Percentiles rank a stretch among this genome's conserved stretches.
These are phyloP conservation scores for Hypomecis punctinalis DNA, from an alignment of 2,888 invertebrate species.

Conservation along the genomic window DNA sequence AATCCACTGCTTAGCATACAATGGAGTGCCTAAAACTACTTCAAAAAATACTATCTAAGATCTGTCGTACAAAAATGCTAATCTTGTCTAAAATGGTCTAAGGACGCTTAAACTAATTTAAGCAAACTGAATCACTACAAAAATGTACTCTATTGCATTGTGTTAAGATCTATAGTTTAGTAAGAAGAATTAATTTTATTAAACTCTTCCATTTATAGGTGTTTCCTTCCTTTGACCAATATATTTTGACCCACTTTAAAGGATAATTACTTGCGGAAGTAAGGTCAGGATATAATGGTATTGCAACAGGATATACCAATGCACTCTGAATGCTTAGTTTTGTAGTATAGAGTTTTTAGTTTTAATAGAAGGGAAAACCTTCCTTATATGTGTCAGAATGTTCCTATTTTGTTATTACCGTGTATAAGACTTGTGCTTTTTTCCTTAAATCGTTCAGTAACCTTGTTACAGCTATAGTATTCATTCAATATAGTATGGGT, in stretches of 20 bases:
- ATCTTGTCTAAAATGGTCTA: slow-evolving; percentile 10
- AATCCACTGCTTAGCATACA: slow-evolving; percentile 24
- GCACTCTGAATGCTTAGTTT: slow-evolving; percentile 23
- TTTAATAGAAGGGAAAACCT: slow-evolving; percentile 9
- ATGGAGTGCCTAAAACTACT: slow-evolving; percentile 8
- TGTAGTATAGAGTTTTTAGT: slow-evolving; percentile 8
- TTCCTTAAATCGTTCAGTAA: no score
- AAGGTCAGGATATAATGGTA: slow-evolving; percentile 8
- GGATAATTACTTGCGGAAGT: slow-evolving; percentile 6
- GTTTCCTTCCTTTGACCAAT: slow-evolving; percentile 26
- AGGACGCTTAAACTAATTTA: neutral
- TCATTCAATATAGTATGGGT: no score
- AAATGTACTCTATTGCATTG: slow-evolving; percentile 3
- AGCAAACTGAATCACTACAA: neutral
- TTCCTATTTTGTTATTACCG: no score
- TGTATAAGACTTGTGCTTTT: no score
- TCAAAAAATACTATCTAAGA: slow-evolving; percentile 17
- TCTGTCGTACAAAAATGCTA: slow-evolving; percentile 23
- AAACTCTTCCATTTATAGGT: neutral
- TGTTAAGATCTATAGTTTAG: neutral
- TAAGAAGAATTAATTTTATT: neutral
- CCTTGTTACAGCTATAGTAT: no score
- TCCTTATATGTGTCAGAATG: no score
- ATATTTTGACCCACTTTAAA: slow-evolving; percentile 12
- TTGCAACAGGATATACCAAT: slow-evolving; percentile 26